Evolutionary conservation across 2,113 vertebrate species (phyloP), one percentile per base, ranked within the genome.

Genomic region (Albula glossodonta): DNA sequence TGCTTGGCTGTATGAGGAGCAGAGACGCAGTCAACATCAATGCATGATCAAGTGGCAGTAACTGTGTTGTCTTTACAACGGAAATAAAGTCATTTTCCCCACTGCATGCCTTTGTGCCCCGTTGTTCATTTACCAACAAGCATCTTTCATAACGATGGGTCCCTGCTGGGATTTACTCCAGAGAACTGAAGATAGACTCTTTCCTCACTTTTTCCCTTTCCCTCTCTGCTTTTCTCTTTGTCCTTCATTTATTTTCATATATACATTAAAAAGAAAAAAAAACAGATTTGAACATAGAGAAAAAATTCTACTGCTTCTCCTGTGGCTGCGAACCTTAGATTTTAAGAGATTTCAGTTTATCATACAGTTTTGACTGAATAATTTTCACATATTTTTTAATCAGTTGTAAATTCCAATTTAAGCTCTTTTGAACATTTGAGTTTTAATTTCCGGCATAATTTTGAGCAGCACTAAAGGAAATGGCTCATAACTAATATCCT

Each of bases 391-490:
- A 66, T 78, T 79, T 48, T 79, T 80, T 80, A 2, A 80, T 74
- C 22, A 31, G 70, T 74, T 74, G n/a, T 81, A 22, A 53, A 53
- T 81, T n/a, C 80, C 49, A 0, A 53, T 51, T 81, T 19, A 13
- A 52, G 17, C 80, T 83, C 60, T 57, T 82, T 83, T 57, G 5
- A 48, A 31, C 52, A 60, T 83, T 41, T 83, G 10, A 5, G n/a
- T 70, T 74, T 84, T 70, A 84, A 51, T 70, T 84, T 57, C 83
- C 60, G 13, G 66, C 1, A 70, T 84, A 74, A 84, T 77, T 84
- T 77, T 49, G 48, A 74, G 83, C 83, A 74, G 60, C 63, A 77
- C 31, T 84, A 77, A 74, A 84, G 63, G 15, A 77, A 84, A 84
- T 74, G 66, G 83, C 57, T 66, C 83, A 74, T 84, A 66, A 84